Evolutionary conservation across 1,140 invertebrate genomes (phyloP), one percentile per base, ranked within the genome.

Genomic region (Drosophila athabasca): DNA sequence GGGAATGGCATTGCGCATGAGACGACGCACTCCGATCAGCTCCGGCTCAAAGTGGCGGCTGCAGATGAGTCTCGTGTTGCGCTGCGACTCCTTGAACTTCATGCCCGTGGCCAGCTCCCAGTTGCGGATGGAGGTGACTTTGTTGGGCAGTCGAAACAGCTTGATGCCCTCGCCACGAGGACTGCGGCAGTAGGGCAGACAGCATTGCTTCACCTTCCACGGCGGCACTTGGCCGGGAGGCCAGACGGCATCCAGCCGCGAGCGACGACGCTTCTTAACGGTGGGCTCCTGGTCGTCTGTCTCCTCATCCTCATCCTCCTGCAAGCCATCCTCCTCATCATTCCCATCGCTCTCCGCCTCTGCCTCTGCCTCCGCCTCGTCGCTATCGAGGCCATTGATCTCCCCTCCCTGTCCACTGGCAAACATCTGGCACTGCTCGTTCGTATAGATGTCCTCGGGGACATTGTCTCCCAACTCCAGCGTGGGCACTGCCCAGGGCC

Each of bases 151-250:
- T 6, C 84, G 79, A 15, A 89, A 89, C 0, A 89, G 60, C 49
- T 89, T 84, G 24, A 89, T 90, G 54, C 80, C 80, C 31, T 89
- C 79, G 17, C 80, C 84, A 2, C 84, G 73, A 1, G 74, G 82
- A 19, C 65, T 49, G 1, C 84, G 85, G 6, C 84, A 89, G 19
- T 89, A 77, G 8, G 85, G 84, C 5, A 89, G 48, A 2, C 84
- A 89, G 48, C 84, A 89, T 13, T 54, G 54, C n/a, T 88, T 88
- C 0, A 79, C 81, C n/a, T 89, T 89, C 76, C 79, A 87, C 4
- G 61, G 60, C 4, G 71, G 61, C 29, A 55, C 8, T 24, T 66
- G 72, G 3, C 53, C 74, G 2, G 74, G 22, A n/a, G 62, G 62
- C 35, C 41, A 58, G 1, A 5, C 1, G 0, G 54, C 44, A 49